Conservation (phyloP, 1,140 invertebrate species). For the Dryas iulia region DNA sequence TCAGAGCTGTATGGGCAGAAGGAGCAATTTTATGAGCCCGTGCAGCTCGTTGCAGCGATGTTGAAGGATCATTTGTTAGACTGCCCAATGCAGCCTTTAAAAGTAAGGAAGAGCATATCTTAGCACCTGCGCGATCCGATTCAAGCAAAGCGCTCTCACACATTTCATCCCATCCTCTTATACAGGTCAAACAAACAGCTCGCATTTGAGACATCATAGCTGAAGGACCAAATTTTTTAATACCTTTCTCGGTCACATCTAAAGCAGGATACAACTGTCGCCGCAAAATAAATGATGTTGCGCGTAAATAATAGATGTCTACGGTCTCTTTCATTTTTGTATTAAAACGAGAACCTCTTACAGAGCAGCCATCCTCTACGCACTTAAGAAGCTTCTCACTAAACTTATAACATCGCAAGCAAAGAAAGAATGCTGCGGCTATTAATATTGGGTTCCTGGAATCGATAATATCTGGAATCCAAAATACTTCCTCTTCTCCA, state of each 20-base stretch:
- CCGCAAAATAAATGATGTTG: slow-evolving; percentile 52
- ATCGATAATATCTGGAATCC: slow-evolving; percentile 49
- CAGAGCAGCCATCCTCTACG: slow-evolving; percentile 49
- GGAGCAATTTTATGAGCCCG: slow-evolving; percentile 60
- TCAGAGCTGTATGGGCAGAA: slow-evolving; percentile 56
- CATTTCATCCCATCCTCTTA: slow-evolving; percentile 56
- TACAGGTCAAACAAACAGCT: slow-evolving; percentile 46
- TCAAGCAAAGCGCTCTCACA: slow-evolving; percentile 58
- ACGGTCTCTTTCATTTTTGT: slow-evolving; percentile 24
- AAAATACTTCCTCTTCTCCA: slow-evolving; percentile 68
- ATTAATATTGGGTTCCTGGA: slow-evolving; percentile 57
- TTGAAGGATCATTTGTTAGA: slow-evolving; percentile 43
- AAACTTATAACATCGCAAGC: slow-evolving; percentile 61
- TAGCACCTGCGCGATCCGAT: slow-evolving; percentile 51
- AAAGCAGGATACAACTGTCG: slow-evolving; percentile 45
- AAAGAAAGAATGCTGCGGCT: slow-evolving; percentile 69
- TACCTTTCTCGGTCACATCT: slow-evolving; percentile 42
- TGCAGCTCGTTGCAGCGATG: slow-evolving; percentile 59
- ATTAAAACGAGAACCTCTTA: slow-evolving; percentile 38
- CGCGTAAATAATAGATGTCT: slow-evolving; percentile 58
- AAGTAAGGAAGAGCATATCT: slow-evolving; percentile 48
- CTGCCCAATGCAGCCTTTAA: slow-evolving; percentile 50
- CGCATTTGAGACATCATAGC: slow-evolving; percentile 61
- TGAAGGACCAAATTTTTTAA: slow-evolving; percentile 57
- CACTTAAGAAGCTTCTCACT: slow-evolving; percentile 56